Evolutionary conservation across 2,888 invertebrate species (phyloP), one percentile per base, ranked within the genome.

Genomic region (Torymus texanus): DNA sequence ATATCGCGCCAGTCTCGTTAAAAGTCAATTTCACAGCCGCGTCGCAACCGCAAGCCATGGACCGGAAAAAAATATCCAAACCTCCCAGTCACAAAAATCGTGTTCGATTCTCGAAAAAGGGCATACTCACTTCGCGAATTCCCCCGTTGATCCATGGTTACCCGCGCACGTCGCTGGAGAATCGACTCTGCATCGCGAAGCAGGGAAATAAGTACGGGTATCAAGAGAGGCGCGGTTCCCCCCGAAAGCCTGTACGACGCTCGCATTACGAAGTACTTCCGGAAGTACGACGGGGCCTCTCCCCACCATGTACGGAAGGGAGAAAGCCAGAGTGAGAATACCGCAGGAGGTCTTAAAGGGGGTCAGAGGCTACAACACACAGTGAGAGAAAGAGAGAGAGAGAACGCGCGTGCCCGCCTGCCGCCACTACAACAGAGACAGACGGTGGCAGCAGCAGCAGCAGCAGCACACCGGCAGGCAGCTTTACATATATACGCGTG

Each of bases 301-400:
- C 66, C 21, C 41, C 14, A 14, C 41, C n/a, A 68, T 56, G 10
- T 24, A 16, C 56, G 53, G 29, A 62, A 76, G 59, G 63, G 62
- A 55, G 41, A 21, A 18, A 58, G 53, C n/a, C 59, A 68, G n/a
- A 59, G 63, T 21, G 80, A 76, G 77, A 74, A 82, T 82, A 80
- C 81, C 81, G 59, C 81, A 77, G 81, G 74, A 82, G 58, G 56
- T 75, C 67, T 67, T 75, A 78, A 61, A 80, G 72, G 58, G 81
- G 76, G 76, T 77, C 75, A 62, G 68, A 68, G 61, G 51, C 67
- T 18, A 29, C 16, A 10, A 18, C 13, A n/a, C n/a, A n/a, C n/a
- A n/a, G n/a, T n/a, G n/a, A n/a, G 14, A 55, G 53, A 53, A n/a
- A 66, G 66, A 21, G 53, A 21, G 66, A 21, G 21, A 53, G 66